Conservation (phyloP, 2,888 invertebrate species). For the Fragum sueziense region DNA sequence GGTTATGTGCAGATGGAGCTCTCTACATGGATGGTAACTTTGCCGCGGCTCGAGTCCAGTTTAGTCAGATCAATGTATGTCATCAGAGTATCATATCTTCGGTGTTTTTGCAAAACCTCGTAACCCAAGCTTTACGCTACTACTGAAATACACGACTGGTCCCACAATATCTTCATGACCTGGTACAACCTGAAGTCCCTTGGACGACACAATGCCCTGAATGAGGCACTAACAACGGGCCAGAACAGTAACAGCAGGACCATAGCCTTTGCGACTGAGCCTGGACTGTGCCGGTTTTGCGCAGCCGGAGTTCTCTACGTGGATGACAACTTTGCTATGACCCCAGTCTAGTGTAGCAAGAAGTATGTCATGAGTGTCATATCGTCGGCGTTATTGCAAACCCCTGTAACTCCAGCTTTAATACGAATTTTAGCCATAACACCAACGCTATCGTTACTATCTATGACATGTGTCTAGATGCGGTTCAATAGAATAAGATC, state of each 20-base stretch:
- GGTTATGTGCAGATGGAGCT: neutral
- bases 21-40: neutral
- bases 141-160: too few relatives aligned
- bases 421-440: too few relatives aligned
- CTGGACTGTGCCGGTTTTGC: neutral
- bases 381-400: too few relatives aligned
- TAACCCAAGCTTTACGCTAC: too few relatives aligned
- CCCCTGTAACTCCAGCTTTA: too few relatives aligned
- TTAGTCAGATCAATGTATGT: neutral
- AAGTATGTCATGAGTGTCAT: neutral
- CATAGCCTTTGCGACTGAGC: constrained; percentile 1
- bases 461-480: neutral
- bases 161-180: too few relatives aligned
- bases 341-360: neutral
- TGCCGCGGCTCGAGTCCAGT: neutral
- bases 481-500: neutral
- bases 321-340: neutral
- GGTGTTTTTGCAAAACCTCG: too few relatives aligned
- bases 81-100: neutral
- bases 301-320: neutral
- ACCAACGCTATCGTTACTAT: too few relatives aligned
- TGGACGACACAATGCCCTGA: too few relatives aligned
- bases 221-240: too few relatives aligned
- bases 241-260: neutral
- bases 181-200: too few relatives aligned